Evolutionary conservation across 2,888 invertebrate genomes (phyloP).

Genomic region (Epistrophe grossulariae): DNA sequence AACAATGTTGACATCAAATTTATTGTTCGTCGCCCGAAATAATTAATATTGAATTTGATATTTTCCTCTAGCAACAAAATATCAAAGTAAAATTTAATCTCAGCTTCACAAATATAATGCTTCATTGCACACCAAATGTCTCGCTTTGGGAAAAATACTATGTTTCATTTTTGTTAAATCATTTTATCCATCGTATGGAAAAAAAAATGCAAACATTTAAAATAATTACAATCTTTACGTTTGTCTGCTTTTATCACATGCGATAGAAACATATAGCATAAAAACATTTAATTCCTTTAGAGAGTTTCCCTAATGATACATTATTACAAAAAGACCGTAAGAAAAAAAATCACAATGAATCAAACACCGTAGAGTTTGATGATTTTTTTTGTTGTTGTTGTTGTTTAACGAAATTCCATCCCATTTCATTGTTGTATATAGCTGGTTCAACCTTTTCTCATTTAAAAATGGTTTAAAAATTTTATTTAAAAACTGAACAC

Average conservation of each 20-base stretch:
- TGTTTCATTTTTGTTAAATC: background rate
- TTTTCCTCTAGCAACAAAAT: background rate
- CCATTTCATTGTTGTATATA: conserved; percentile 1
- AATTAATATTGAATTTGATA: background rate
- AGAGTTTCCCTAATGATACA: conserved; percentile 10
- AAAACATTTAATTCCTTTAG: conserved; percentile 3
- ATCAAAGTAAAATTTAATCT: conserved; percentile 2
- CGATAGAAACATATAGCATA: background rate
- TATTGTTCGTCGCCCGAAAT: background rate
- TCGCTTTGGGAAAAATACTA: background rate
- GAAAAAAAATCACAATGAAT: background rate
- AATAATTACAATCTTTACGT: conserved; percentile 10
- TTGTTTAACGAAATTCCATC: conserved; percentile 18
- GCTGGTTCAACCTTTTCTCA: conserved; percentile 32
- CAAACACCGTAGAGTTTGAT: background rate
- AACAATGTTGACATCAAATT: background rate
- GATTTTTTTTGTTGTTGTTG: background rate
- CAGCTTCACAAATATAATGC: background rate
- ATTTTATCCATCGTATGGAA: background rate
- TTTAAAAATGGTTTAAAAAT: conserved; percentile 56
- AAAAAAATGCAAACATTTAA: background rate
- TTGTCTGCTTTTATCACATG: background rate
- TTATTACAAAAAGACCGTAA: background rate
- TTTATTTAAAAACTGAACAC: conserved; percentile 56
- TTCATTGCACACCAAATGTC: background rate